phyloP scores from a whole-genome alignment of 2,797 vertebrate species.

The Prionace glauca region DNA sequence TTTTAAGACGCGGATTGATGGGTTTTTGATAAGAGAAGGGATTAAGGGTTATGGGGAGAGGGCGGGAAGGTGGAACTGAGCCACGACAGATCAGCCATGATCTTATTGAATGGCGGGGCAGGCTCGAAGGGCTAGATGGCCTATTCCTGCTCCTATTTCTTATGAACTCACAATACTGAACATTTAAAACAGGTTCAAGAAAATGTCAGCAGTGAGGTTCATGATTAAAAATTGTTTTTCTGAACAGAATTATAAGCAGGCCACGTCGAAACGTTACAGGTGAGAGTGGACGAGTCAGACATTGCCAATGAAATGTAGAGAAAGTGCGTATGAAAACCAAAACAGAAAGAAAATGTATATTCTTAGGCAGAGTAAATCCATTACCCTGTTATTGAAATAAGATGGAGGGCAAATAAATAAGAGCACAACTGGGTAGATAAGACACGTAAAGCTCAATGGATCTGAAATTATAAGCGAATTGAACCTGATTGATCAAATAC shows the following conservation, averaged over 20 bases:
- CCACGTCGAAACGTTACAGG: not conserved
- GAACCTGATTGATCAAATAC: not conserved
- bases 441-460: not conserved
- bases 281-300: not conserved
- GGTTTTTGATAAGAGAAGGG: too few species aligned
- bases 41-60: too few species aligned
- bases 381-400: not conserved
- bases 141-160: too few species aligned
- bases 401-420: not conserved
- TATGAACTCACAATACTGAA: not conserved
- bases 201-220: not conserved
- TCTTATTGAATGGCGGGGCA: too few species aligned
- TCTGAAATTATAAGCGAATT: not conserved
- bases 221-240: not conserved
- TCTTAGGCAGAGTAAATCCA: not conserved
- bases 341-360: not conserved
- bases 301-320: not conserved
- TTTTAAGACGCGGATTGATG: too few species aligned
- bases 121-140: too few species aligned
- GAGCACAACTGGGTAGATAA: not conserved
- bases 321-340: not conserved
- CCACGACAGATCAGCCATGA: too few species aligned
- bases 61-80: too few species aligned
- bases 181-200: not conserved
- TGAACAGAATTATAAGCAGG: too few species aligned